A percentile compares a stretch with the other conserved stretches of the same genome.
phyloP scores from a whole-genome alignment of 2,888 invertebrate species.

The Heliconius sara region DNA sequence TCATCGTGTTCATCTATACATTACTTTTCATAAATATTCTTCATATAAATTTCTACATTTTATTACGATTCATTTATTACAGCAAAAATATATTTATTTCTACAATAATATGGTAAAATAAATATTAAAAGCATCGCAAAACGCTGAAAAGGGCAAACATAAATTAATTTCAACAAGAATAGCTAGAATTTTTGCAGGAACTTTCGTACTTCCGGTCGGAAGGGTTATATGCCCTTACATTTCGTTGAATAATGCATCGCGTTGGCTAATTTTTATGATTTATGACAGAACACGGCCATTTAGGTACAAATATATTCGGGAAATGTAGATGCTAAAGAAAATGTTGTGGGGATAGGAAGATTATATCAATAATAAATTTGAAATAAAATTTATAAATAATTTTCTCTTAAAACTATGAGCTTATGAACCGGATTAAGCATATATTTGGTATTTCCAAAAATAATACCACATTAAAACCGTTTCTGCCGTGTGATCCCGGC shows the following conservation, averaged over 20 bases:
- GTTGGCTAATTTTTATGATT: slow-evolving; percentile 50
- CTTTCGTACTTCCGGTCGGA: slow-evolving; percentile 54
- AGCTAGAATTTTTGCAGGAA: slow-evolving; percentile 37
- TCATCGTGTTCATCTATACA: no score
- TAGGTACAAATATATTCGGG: neutral
- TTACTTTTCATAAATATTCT: no score
- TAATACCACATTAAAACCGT: no score
- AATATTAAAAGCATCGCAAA: slow-evolving; percentile 8
- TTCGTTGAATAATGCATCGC: slow-evolving; percentile 50
- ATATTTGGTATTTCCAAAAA: no score
- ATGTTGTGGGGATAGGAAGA: neutral
- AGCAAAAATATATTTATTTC: neutral
- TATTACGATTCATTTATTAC: no score
- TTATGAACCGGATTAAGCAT: no score
- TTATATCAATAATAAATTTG: neutral
- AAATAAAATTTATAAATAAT: neutral
- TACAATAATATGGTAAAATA: neutral
- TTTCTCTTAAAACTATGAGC: neutral
- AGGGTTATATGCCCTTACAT: slow-evolving; percentile 55
- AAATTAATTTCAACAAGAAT: slow-evolving; percentile 28
- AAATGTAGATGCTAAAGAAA: slow-evolving; percentile 1
- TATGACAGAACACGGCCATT: slow-evolving; percentile 30
- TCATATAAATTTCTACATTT: no score
- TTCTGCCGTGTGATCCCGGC: no score
- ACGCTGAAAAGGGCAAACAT: neutral